Evolutionary conservation across 2,888 invertebrate species (phyloP), one percentile per base, ranked within the genome.

Genomic region (Conistra vaccinii): DNA sequence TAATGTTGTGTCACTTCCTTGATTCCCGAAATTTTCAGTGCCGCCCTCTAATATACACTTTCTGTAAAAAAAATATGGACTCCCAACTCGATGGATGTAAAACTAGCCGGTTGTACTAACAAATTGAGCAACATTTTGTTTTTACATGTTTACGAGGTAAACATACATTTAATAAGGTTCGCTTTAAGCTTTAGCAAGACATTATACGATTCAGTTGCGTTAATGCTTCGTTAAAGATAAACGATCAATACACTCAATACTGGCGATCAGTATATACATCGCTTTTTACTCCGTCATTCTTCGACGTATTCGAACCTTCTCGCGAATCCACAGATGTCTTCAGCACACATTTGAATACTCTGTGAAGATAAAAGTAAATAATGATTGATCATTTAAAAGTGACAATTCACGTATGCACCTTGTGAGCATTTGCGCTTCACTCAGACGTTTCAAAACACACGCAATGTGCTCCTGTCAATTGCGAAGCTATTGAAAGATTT

Each of bases 391-490:
- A 85, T 81, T 78, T 85, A 75, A 85, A 86, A 85, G 69, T 86
- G 84, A 76, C 79, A 82, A 78, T 78, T 81, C 79, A 81, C 63
- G 71, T 58, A 58, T 77, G 80, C 89, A 89, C 90, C 90, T 90
- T 90, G 88, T 77, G 85, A 75, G 81, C 89, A 88, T 89, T 90
- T 89, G 91, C 88, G 84, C 58, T 79, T 82, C 83, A 88, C 88
- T 89, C 87, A 83, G 42, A 73, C 48, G 53, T 68, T 57, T 81
- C 82, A 89, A 81, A 81, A 87, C 71, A 86, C 85, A 89, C 89
- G 91, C 92, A 95, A 95, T 94, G 92, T 94, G 95, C 84, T 88
- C 83, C 87, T 87, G 89, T 90, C 92, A 91, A 89, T 92, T 92
- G 92, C 89, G 86, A 90, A 90, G 91, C 90, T 87, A 87, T 88